Evolutionary conservation across 1,140 invertebrate genomes (phyloP).

Genomic region (Cotesia glomerata): DNA sequence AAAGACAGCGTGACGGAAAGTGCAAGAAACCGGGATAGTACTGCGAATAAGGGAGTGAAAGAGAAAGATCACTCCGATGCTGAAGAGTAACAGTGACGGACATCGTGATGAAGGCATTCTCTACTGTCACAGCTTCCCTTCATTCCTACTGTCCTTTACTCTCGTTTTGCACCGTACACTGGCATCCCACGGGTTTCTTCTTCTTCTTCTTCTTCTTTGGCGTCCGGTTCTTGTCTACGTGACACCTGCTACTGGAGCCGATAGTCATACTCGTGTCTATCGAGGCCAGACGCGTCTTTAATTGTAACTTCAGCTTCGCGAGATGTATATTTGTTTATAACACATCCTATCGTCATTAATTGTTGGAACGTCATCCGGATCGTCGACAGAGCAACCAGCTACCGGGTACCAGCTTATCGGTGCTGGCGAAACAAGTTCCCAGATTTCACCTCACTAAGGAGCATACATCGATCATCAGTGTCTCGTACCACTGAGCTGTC

Average conservation of each 20-base stretch:
- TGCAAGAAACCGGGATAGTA: slow-evolving; percentile 39
- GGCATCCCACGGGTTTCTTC: slow-evolving; percentile 40
- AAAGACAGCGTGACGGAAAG: slow-evolving; percentile 54
- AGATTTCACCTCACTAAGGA: slow-evolving; percentile 50
- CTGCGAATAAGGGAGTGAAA: slow-evolving; percentile 29
- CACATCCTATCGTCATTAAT: slow-evolving; percentile 11
- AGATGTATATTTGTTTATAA: slow-evolving; percentile 16
- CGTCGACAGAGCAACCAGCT: no score
- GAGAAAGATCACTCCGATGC: slow-evolving; percentile 29
- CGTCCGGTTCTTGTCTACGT: slow-evolving; percentile 22
- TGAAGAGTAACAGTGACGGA: slow-evolving; percentile 45
- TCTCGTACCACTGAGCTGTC: slow-evolving; percentile 48
- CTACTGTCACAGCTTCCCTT: slow-evolving; percentile 45
- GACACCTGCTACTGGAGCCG: slow-evolving; percentile 24
- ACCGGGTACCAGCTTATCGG: slow-evolving; percentile 26
- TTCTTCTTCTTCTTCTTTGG: slow-evolving; percentile 34
- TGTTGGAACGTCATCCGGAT: slow-evolving; percentile 5
- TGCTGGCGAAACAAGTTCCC: slow-evolving; percentile 46
- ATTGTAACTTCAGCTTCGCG: slow-evolving; percentile 7
- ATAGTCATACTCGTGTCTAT: slow-evolving; percentile 10
- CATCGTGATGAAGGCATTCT: slow-evolving; percentile 57
- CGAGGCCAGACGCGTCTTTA: background rate
- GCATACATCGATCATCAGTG: slow-evolving; percentile 59
- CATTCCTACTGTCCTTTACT: slow-evolving; percentile 16
- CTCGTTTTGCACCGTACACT: background rate